phyloP scores from a whole-genome alignment of 2,888 invertebrate genomes.

The Oxyteleia sp. region DNA sequence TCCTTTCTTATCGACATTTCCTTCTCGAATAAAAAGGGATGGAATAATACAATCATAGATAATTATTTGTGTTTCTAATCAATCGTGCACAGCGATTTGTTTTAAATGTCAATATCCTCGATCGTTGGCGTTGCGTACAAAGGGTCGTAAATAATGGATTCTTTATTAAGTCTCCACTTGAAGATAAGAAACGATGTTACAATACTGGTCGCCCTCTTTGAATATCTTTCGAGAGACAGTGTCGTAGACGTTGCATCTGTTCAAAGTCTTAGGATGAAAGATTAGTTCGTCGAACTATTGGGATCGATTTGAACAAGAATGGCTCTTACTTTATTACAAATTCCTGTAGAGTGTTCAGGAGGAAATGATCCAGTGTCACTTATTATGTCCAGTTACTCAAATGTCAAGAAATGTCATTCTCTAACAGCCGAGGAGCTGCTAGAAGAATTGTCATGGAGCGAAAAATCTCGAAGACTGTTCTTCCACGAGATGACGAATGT shows the following conservation, averaged over 20 bases:
- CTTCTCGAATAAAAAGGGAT: background rate
- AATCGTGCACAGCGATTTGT: background rate
- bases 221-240: conserved; percentile 27
- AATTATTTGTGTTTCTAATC: background rate
- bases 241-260: conserved; percentile 40
- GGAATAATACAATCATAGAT: background rate
- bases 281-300: conserved; percentile 56
- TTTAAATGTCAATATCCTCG: background rate
- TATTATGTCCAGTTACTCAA: conserved; percentile 65
- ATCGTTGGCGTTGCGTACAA: too few relatives aligned
- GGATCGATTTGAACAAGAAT: conserved; percentile 45
- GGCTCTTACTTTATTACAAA: conserved; percentile 60
- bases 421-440: conserved; percentile 1
- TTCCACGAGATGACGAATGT: conserved; percentile 10
- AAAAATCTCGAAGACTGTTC: conserved; percentile 9
- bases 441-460: conserved; percentile 8
- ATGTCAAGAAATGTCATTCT: conserved; percentile 41
- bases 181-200: conserved; percentile 12
- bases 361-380: conserved; percentile 58
- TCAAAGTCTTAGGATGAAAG: conserved; percentile 45
- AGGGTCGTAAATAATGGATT: conserved; percentile 21
- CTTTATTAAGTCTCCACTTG: conserved; percentile 23
- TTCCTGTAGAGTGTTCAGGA: conserved; percentile 43
- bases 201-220: conserved; percentile 9
- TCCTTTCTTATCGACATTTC: background rate